A percentile compares a stretch with the other conserved stretches of the same genome.
Conservation (phyloP, 2,888 invertebrate genomes). For the Agonopterix arenella region DNA sequence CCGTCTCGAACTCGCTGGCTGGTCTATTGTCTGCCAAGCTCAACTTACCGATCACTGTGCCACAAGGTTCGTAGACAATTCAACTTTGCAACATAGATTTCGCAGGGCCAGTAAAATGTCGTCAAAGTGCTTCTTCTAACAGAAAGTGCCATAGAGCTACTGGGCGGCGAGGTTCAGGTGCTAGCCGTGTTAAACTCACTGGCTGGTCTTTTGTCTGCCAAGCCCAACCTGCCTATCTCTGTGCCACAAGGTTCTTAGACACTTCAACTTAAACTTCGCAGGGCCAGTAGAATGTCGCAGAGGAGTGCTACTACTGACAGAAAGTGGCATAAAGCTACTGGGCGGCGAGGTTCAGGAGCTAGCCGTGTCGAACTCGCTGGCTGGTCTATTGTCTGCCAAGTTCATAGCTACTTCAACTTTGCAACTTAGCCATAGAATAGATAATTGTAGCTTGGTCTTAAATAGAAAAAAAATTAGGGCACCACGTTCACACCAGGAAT, state of each 20-base stretch:
- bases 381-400: slow-evolving; percentile 77
- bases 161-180: slow-evolving; percentile 86
- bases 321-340: slow-evolving; percentile 75
- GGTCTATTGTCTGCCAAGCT: slow-evolving; percentile 78
- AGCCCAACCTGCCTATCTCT: slow-evolving; percentile 59
- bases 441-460: no score
- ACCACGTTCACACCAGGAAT: no score
- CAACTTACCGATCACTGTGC: slow-evolving; percentile 47
- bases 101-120: slow-evolving; percentile 81
- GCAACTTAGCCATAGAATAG: no score
- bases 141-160: slow-evolving; percentile 72
- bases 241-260: slow-evolving; percentile 33
- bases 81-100: not conserved
- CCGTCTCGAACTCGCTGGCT: slow-evolving; percentile 75
- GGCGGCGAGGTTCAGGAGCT: slow-evolving; percentile 86
- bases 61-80: slow-evolving; percentile 26
- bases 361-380: slow-evolving; percentile 72
- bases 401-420: slow-evolving; percentile 9
- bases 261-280: slow-evolving; percentile 10
- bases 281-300: slow-evolving; percentile 83
- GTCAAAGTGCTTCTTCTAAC: slow-evolving; percentile 80
- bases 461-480: no score
- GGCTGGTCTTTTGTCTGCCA: slow-evolving; percentile 77
- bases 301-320: slow-evolving; percentile 78
- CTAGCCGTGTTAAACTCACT: slow-evolving; percentile 74